Base-by-base conservation (phyloP, 2,888 invertebrate species). In the Latheticus oryzae region DNA sequence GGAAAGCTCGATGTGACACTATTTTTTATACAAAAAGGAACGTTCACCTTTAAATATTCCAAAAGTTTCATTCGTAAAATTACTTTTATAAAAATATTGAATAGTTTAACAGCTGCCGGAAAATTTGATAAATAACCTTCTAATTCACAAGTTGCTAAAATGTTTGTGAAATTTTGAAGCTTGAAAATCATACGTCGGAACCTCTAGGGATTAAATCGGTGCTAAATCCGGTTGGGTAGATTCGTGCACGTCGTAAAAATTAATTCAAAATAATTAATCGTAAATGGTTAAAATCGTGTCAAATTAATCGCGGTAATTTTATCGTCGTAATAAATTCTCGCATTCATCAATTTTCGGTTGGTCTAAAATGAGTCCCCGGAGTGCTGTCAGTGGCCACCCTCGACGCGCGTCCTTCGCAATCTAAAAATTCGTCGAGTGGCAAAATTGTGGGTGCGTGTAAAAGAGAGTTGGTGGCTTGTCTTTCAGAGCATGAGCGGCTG, bases 261-360 rank as follows among this genome's bases (percentile, higher is more conserved):
- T 47, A 42, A 52, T 52, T 33, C 12, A 15, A 30, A 30, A 32
- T 24, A 43, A 33, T 35, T 52, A 40, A 53, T 45, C 37, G 24
- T 17, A 19, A 53, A 45, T 43, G 26, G 30, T 45, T 35, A 45
- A 21, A 54, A 54, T 37, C 47, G 17, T 37, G 8, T 24, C 13
- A 30, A 48, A 48, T 48, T 48, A 48, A 48, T 33, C 33, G 33
- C 13, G 35, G 35, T 26, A 48, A 37, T 48, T 48, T 48, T 48
- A 35, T 48, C 32, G 37, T 3, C 7, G 48, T 24, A 35, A 35
- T 48, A 48, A 48, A 48, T 50, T 23, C 13, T 23, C 15, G 13
- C 23, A 33, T 33, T 28, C 50, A 50, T 50, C 50, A 50, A 50
- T 50, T 37, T 38, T 38, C 50, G n/a, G 26, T n/a, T 26, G 37